A percentile compares a stretch with the other conserved stretches of the same genome.
These are phyloP conservation scores for Adoxophyes honmai DNA, from an alignment of 1,140 invertebrate species.

Conservation along the genomic window DNA sequence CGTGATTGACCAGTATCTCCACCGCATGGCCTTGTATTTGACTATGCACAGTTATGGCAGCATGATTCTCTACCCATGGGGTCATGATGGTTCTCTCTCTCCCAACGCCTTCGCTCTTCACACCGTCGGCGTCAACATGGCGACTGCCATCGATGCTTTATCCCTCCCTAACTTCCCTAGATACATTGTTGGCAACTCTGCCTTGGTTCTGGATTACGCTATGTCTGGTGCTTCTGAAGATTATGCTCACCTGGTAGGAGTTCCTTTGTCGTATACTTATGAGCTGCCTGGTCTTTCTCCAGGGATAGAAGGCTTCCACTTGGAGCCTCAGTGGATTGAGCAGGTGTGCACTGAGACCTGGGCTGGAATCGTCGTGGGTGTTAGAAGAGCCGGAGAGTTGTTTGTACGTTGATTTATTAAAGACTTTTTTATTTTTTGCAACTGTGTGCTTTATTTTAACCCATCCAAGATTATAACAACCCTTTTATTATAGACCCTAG, in stretches of 20 bases:
- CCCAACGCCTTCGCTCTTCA: conserved; percentile 46
- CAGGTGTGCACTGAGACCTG: no score
- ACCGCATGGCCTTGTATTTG: conserved; percentile 78
- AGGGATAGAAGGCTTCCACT: conserved; percentile 63
- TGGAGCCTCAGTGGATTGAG: conserved; percentile 45
- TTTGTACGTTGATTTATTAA: not conserved
- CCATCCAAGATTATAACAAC: no score
- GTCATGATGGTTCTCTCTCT: conserved; percentile 68
- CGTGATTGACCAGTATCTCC: conserved; percentile 64
- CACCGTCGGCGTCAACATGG: conserved; percentile 51
- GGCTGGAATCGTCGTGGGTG: conserved; percentile 78
- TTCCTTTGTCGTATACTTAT: conserved; percentile 81
- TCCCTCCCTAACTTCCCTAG: conserved; percentile 42
- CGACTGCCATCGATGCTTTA: conserved; percentile 53
- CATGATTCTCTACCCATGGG: conserved; percentile 81
- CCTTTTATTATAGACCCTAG: no score
- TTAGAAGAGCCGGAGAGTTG: conserved; percentile 23
- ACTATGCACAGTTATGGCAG: conserved; percentile 80
- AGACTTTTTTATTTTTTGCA: not conserved
- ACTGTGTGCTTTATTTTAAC: not conserved
- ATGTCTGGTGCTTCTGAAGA: conserved; percentile 31
- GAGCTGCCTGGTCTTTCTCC: conserved; percentile 79
- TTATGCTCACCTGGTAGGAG: conserved; percentile 31
- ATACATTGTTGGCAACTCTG: conserved; percentile 58
- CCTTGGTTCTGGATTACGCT: conserved; percentile 16